Evolutionary conservation across 2,113 vertebrate species (phyloP).

Genomic region (Sylvietta virens): DNA sequence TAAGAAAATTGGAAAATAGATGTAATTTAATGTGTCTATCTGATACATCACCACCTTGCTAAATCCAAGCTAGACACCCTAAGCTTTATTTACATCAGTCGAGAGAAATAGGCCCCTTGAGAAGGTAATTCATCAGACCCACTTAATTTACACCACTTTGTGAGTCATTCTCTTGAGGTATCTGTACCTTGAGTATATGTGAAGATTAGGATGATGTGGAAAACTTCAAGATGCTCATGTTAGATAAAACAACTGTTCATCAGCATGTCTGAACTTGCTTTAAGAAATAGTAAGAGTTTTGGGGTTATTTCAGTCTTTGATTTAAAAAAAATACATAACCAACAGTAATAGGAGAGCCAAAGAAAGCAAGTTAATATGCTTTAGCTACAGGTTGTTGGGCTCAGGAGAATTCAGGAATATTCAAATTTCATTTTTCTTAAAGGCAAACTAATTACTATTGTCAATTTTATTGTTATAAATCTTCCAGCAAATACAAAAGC

Average conservation of each 20-base stretch:
- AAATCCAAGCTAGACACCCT: background rate
- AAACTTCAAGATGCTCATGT: background rate
- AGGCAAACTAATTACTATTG: constrained; percentile 54
- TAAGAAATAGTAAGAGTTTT: background rate
- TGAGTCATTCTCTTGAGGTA: background rate
- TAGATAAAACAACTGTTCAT: background rate
- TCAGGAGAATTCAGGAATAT: constrained; percentile 38
- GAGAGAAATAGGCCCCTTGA: background rate
- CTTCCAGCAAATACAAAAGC: background rate
- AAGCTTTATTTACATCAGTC: background rate
- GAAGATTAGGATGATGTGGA: background rate
- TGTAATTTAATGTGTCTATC: background rate
- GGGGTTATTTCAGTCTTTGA: background rate
- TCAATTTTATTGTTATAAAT: constrained; percentile 58
- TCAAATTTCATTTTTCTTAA: constrained; percentile 49
- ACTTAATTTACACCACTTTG: background rate
- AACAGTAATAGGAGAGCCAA: background rate
- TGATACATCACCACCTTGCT: background rate
- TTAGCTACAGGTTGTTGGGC: constrained; percentile 15
- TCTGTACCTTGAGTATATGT: background rate
- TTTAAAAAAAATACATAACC: background rate
- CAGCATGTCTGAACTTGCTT: background rate
- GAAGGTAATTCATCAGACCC: background rate
- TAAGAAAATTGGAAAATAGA: background rate
- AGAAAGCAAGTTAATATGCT: background rate